A percentile compares a stretch with the other conserved stretches of the same genome.
phyloP scores from a whole-genome alignment of 2,888 invertebrate genomes.

The Cheilosia scutellata region DNA sequence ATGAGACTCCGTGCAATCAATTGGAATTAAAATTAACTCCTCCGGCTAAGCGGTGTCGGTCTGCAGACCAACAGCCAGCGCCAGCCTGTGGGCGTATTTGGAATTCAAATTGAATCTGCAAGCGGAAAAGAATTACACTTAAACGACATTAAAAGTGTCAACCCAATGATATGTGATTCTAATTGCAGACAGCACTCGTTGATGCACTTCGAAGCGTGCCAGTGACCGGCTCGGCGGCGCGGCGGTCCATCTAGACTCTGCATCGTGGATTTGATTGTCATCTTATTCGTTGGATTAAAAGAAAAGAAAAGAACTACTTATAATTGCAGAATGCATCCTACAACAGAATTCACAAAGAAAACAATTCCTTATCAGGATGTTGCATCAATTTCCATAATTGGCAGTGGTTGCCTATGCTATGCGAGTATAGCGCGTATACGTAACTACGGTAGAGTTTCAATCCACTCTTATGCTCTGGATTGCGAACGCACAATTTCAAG shows the following conservation, averaged over 20 bases:
- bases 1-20: slow-evolving; percentile 42
- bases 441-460: background rate
- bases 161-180: slow-evolving; percentile 57
- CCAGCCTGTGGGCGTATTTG: slow-evolving; percentile 56
- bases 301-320: slow-evolving; percentile 26
- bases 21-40: slow-evolving; percentile 41
- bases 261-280: slow-evolving; percentile 28
- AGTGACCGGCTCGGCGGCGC: background rate
- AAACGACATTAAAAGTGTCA: slow-evolving; percentile 67
- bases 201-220: slow-evolving; percentile 51
- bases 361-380: slow-evolving; percentile 69
- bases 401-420: slow-evolving; percentile 17
- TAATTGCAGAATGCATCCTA: slow-evolving; percentile 57
- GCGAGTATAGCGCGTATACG: background rate
- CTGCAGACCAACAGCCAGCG: background rate
- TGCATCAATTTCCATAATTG: slow-evolving; percentile 73
- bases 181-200: slow-evolving; percentile 49
- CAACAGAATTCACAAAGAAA: slow-evolving; percentile 38
- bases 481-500: slow-evolving; percentile 49
- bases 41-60: slow-evolving; percentile 28
- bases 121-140: slow-evolving; percentile 50
- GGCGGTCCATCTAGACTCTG: slow-evolving; percentile 11
- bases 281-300: slow-evolving; percentile 51
- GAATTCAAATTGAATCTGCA: slow-evolving; percentile 67
- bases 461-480: slow-evolving; percentile 2